Base-by-base conservation (phyloP, 2,888 invertebrate species). In the Dorcus hopei region DNA sequence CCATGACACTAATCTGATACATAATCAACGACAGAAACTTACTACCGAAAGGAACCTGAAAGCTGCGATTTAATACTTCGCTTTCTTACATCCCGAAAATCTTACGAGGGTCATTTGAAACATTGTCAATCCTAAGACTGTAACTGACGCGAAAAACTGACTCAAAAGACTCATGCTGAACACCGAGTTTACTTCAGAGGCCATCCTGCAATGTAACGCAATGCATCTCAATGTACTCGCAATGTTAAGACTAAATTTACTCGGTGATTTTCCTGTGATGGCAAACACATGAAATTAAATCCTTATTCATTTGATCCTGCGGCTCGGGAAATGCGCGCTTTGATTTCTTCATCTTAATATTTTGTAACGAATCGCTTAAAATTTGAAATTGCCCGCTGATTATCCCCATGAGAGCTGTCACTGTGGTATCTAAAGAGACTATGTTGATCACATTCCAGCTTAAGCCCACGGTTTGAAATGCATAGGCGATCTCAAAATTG, bases 1-100 rank as follows among this genome's bases (percentile, higher is more conserved):
- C 76, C 14, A 84, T 73, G 70, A 85, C 83, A 68, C 84, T 84
- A 49, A 71, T 69, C 58, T 82, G 80, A 72, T 83, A 85, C 9
- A 83, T 73, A 1, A 77, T 71, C 79, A 82, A 81, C 8, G 83
- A 83, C 1, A 80, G 76, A 58, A 83, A 72, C 54, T 70, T 26
- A 45, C 70, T 71, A 4, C 62, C 49, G 9, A 66, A 53, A 1
- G 70, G 57, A 9, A 66, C 26, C 26, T 33, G 26, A 33, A 33
- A 33, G 26, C 26, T 33, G 26, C 26, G 26, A 33, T 33, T 33
- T 33, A 33, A 33, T 33, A 33, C 7, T 33, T 33, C 7, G 5
- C 26, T 33, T 6, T 33, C 26, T 33, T 33, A 33, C 26, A 33
- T 33, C 7, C 26, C 26, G 26, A 7, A 33, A 6, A 33, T 33